Conservation (phyloP, 2,113 vertebrate species). For the Glareola pratincola region DNA sequence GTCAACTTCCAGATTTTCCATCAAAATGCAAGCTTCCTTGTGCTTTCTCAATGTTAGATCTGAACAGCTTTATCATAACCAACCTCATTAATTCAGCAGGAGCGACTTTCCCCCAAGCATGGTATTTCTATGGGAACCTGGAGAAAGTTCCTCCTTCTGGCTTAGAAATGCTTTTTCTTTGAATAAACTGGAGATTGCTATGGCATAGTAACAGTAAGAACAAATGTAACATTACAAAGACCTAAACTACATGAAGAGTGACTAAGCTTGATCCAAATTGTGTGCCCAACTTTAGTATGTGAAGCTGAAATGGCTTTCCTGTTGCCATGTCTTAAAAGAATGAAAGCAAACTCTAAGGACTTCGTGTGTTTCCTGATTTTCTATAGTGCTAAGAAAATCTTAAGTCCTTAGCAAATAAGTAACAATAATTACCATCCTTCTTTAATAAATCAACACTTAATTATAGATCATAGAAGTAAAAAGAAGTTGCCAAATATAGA, state of each 20-base stretch:
- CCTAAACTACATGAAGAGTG: not conserved
- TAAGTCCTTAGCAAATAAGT: not conserved
- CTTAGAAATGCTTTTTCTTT: not conserved
- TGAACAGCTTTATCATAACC: slow-evolving; percentile 26
- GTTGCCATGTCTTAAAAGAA: not conserved
- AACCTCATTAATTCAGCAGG: slow-evolving; percentile 21
- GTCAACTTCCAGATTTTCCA: slow-evolving; percentile 2
- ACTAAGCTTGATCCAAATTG: not conserved
- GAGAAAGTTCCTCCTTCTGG: not conserved
- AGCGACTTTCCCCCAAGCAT: not conserved
- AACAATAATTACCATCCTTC: not conserved
- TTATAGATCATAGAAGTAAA: not conserved
- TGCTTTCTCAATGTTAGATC: not conserved
- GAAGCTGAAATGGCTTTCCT: not conserved
- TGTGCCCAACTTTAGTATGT: not conserved
- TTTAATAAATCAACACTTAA: slow-evolving; percentile 18
- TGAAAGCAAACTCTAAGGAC: not conserved
- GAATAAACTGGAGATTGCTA: slow-evolving; percentile 2
- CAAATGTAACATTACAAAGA: not conserved
- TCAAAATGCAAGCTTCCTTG: not conserved
- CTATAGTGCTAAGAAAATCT: not conserved
- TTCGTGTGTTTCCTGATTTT: not conserved
- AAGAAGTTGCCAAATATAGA: not conserved
- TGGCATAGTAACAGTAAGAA: not conserved
- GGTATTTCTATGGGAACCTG: slow-evolving; percentile 49